Evolutionary conservation across 2,888 invertebrate species (phyloP), one percentile per base, ranked within the genome.

Genomic region (Cheilosia variabilis): DNA sequence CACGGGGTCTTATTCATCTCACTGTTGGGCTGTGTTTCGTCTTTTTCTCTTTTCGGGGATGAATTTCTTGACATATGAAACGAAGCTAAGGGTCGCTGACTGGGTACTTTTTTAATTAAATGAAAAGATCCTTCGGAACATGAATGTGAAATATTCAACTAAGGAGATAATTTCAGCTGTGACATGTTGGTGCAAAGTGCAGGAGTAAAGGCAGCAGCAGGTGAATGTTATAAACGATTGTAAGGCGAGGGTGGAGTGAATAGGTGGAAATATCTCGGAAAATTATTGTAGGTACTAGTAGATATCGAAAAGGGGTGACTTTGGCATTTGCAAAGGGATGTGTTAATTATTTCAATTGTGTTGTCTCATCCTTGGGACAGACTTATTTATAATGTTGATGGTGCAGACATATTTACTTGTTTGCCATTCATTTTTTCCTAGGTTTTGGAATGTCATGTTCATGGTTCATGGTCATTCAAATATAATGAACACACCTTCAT

Each of bases 151-250:
- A 77, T 68, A 60, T 77, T 68, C 52, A 53, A 60, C 68, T 68
- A 45, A 60, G 68, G 60, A 68, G 58, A 77, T 77, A 77, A 77
- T 60, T 77, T 53, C 66, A 52, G n/a, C 76, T 68, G 68, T 68
- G 76, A 76, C 75, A 76, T 47, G 52, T 17, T 19, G 17, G 43
- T 34, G 37, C 45, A 34, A 45, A 15, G 34, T 41, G 37, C 34
- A 47, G 37, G 10, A 34, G 24, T 13, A 37, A 55, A 57, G 24
- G 6, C 43, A 76, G 52, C 34, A 68, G 76, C 76, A 77, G 76
- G 76, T 68, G 66, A 60, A 50, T 52, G 57, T 24, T 37, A 41
- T 66, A 58, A 66, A 72, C 27, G 58, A 65, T 57, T 58, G 17
- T 15, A 10, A 9, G 22, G 75, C 13, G 43, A 45, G 31, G 53